These are phyloP conservation scores for Neodontobutis hainanensis DNA, from an alignment of 2,113 vertebrate species.

Conservation along the genomic window DNA sequence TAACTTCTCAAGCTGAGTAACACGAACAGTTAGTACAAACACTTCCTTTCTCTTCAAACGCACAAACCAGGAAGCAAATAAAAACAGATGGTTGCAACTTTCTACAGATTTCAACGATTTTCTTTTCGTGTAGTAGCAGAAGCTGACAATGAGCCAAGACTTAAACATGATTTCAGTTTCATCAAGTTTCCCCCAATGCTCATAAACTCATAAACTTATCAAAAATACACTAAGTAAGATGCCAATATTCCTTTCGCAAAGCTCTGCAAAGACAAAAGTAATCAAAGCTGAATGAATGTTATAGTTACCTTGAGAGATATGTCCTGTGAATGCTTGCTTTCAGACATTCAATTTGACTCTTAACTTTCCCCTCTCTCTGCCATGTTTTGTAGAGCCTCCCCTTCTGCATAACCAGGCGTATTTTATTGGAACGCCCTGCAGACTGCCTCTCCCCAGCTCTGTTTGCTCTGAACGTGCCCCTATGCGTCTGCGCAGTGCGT, in stretches of 20 bases:
- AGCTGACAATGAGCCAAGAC: not conserved
- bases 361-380: constrained; percentile 9
- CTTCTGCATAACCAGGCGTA: not conserved
- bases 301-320: constrained; percentile 30
- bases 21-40: constrained; percentile 10
- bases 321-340: constrained; percentile 18
- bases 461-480: not conserved
- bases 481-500: constrained; percentile 45
- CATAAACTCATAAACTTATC: not conserved
- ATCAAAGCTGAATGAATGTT: not conserved
- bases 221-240: not conserved
- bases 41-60: not conserved
- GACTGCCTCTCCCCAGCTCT: constrained; percentile 6
- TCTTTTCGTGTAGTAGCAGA: not conserved
- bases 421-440: constrained; percentile 49
- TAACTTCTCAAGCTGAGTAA: constrained; percentile 22
- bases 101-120: too few species aligned
- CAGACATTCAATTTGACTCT: constrained; percentile 17
- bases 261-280: not conserved
- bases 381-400: constrained; percentile 38
- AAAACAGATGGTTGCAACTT: too few species aligned
- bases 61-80: too few species aligned
- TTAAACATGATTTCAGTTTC: not conserved
- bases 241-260: not conserved
- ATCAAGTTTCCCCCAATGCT: not conserved